Base-by-base conservation (phyloP, 2,797 vertebrate genomes). In the Xerus rutilus region DNA sequence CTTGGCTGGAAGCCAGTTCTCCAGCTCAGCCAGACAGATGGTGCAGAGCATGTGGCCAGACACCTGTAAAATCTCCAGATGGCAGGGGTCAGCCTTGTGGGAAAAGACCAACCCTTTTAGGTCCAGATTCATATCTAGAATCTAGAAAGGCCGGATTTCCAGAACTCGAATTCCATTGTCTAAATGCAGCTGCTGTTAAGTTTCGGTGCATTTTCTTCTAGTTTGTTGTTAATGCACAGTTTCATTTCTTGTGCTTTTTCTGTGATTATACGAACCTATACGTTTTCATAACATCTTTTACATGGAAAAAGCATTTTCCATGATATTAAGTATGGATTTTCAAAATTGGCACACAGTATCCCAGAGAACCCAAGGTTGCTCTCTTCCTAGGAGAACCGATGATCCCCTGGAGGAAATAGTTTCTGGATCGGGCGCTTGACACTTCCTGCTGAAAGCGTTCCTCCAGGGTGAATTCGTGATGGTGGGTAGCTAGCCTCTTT, bases 121-220 rank as follows among this genome's bases (percentile, higher is more conserved):
- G 47, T 5, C 25, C 70, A 89, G 32, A 89, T 25, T 88, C 3
- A 18, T 74, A 28, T 77, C 67, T 73, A 35, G 87, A 83, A 64
- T 93, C 76, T 47, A 76, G 79, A 57, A 95, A 87, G 72, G 91
- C 32, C 65, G 69, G 39, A 67, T 94, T 52, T 86, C 87, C 74
- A 87, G 73, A 96, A 72, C 32, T n/a, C 30, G 18, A 93, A 7
- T 93, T 72, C 23, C 47, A 39, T 65, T 54, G 54, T 93, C 82
- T 86, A 64, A 83, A 54, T 87, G 28, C 14, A 25, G 20, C 12
- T 76, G n/a, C 64, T 67, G 18, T 73, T 72, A 70, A 67, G 47
- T 91, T 89, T 95, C 12, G 18, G 15, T 70, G 10, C 17, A 32
- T 70, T 93, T 96, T n/a, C 39, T 65, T 72, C 17, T 69, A 52